phyloP scores from a whole-genome alignment of 2,797 vertebrate genomes.

The Cryptoblepharus egeriae region DNA sequence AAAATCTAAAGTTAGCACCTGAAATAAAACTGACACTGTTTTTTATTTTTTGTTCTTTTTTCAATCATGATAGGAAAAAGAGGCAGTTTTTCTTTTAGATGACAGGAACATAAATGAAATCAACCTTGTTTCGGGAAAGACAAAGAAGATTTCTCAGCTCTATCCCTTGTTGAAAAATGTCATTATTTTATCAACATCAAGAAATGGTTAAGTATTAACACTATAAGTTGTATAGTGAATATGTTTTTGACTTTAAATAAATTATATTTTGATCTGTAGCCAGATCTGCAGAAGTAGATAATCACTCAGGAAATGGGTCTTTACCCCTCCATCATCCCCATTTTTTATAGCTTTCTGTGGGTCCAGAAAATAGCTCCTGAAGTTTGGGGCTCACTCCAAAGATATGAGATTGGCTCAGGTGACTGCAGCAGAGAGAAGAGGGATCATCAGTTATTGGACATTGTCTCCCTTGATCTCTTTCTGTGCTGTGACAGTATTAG shows the following conservation, averaged over 20 bases:
- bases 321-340: no score
- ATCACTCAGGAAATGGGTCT: no score
- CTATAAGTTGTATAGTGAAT: not conserved
- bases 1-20: not conserved
- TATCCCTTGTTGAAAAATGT: constrained; percentile 85
- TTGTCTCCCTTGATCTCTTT: no score
- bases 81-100: constrained; percentile 91
- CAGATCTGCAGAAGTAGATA: no score
- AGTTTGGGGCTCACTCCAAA: no score
- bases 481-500: no score
- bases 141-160: constrained; percentile 88
- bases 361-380: no score
- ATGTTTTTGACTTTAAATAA: not conserved
- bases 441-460: no score
- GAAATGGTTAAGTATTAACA: constrained; percentile 82
- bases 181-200: constrained; percentile 84
- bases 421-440: no score
- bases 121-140: constrained; percentile 88
- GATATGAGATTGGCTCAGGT: no score
- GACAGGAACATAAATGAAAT: constrained; percentile 90
- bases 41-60: no score
- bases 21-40: not conserved
- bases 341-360: no score
- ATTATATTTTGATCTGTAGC: not conserved
- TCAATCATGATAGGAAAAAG: constrained; percentile 90